Conservation (phyloP, 2,797 vertebrate genomes). For the Gallirallus australis region DNA sequence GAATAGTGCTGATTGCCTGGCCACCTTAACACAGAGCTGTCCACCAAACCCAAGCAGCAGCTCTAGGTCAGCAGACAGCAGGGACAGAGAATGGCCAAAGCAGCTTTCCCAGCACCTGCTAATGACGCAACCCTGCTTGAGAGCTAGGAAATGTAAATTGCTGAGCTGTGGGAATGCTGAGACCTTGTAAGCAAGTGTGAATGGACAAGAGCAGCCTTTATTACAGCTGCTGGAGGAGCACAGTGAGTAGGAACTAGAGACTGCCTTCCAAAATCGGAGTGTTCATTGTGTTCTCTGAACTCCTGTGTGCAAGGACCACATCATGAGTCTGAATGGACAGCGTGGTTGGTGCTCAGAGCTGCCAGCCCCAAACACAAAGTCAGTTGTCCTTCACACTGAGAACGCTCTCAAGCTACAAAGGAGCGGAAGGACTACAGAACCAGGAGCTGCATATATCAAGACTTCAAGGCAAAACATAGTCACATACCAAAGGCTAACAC, state of each 20-base stretch:
- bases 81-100: not conserved
- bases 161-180: not conserved
- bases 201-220: not conserved
- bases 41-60: not conserved
- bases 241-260: not conserved
- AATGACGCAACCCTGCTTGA: not conserved
- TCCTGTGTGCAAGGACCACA: not conserved
- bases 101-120: not conserved
- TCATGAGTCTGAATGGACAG: not conserved
- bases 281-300: not conserved
- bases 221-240: not conserved
- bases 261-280: not conserved
- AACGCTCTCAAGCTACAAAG: not conserved
- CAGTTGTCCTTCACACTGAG: rapidly evolving
- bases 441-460: not conserved
- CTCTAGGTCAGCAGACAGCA: not conserved
- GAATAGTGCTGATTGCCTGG: not conserved
- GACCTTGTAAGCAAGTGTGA: not conserved
- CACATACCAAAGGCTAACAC: not conserved
- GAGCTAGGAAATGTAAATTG: not conserved
- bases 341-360: rapidly evolving
- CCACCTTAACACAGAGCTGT: not conserved
- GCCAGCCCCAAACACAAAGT: not conserved
- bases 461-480: not conserved
- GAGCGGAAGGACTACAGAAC: not conserved